Evolutionary conservation across 2,113 vertebrate species (phyloP).

Genomic region (Ptyas mucosa): DNA sequence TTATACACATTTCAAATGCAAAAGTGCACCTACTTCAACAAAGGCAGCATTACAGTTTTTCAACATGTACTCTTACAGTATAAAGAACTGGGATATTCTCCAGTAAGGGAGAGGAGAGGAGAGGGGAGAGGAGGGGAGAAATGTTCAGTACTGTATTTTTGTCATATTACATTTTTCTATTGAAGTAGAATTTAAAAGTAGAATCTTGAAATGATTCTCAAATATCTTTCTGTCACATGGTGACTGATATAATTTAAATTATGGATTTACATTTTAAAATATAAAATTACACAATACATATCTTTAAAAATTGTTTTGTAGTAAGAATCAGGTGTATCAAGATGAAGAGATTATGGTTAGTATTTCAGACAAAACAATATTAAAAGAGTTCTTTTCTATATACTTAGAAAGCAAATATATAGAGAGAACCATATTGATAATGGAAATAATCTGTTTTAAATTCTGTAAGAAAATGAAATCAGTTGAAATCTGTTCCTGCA

Average conservation of each 20-base stretch:
- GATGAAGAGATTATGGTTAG: not conserved
- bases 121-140: not conserved
- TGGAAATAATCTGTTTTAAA: not conserved
- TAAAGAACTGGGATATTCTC: not conserved
- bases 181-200: not conserved
- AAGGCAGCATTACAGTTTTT: not conserved
- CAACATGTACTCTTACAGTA: not conserved
- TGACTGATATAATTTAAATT: not conserved
- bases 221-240: not conserved
- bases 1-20: not conserved
- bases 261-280: not conserved
- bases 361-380: not conserved
- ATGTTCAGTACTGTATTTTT: not conserved
- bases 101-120: not conserved
- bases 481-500: not conserved
- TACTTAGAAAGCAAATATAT: not conserved
- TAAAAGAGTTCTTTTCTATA: not conserved
- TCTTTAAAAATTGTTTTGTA: not conserved
- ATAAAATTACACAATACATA: not conserved
- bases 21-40: not conserved
- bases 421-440: not conserved
- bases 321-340: not conserved
- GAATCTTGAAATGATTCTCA: not conserved
- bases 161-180: not conserved
- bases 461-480: not conserved